Conservation (phyloP, 92 coral and sea anemone species). For the Epizoanthus stellaris region DNA sequence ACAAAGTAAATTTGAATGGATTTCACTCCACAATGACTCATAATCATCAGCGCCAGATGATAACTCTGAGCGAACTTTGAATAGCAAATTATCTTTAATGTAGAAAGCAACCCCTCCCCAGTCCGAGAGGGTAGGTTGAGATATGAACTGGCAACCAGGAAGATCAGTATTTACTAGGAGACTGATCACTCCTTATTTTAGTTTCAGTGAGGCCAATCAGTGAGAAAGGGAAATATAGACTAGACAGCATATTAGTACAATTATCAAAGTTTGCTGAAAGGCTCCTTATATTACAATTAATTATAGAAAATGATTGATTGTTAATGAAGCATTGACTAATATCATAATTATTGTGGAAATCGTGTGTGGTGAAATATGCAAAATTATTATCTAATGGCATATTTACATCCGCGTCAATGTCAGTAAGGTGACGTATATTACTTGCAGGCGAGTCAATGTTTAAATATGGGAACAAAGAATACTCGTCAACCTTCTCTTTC, state of each 20-base stretch:
- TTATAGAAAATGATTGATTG: neutral
- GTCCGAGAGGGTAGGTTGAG: constrained; percentile 22
- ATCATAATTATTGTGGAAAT: neutral
- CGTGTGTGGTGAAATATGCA: too few species aligned
- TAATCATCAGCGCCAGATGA: neutral
- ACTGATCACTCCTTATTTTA: constrained; percentile 17
- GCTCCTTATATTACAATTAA: constrained; percentile 8
- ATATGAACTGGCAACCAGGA: constrained; percentile 37
- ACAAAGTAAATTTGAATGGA: neutral
- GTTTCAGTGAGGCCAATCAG: constrained; percentile 30
- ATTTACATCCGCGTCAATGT: too few species aligned
- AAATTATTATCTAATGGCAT: too few species aligned
- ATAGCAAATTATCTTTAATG: neutral
- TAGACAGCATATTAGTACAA: constrained; percentile 19
- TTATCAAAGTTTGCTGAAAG: constrained; percentile 41
- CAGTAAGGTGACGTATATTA: neutral
- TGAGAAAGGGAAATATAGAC: constrained; percentile 8
- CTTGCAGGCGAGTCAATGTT: too few species aligned
- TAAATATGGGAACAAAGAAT: too few species aligned
- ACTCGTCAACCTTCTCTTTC: neutral
- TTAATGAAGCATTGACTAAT: neutral
- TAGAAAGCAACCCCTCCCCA: constrained; percentile 17
- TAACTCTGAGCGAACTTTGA: constrained; percentile 11
- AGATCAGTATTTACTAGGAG: constrained; percentile 10
- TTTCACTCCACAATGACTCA: neutral